Evolutionary conservation across 2,797 vertebrate genomes (phyloP).

Genomic region (Gorsachius magnificus): DNA sequence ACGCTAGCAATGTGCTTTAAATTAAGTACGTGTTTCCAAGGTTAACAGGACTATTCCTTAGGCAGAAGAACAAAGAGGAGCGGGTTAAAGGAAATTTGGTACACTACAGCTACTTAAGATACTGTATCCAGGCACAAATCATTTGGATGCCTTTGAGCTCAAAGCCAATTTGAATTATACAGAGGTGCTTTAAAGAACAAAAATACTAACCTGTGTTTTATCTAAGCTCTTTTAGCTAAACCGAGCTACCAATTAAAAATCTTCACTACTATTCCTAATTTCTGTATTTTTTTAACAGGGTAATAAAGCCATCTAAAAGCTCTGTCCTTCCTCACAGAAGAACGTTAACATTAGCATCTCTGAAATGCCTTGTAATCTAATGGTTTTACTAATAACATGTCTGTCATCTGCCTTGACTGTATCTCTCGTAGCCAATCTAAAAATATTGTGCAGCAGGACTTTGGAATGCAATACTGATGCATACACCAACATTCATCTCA

Average conservation of each 20-base stretch:
- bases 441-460: background rate
- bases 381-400: background rate
- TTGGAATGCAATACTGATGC: background rate
- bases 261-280: background rate
- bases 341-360: background rate
- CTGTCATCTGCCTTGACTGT: background rate
- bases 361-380: background rate
- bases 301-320: slow-evolving; percentile 19
- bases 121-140: slow-evolving; percentile 35
- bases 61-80: slow-evolving; percentile 58
- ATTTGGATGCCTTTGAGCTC: slow-evolving; percentile 48
- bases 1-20: slow-evolving; percentile 38
- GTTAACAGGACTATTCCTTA: slow-evolving; percentile 36
- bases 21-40: slow-evolving; percentile 57
- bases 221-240: slow-evolving; percentile 18
- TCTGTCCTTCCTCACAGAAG: background rate
- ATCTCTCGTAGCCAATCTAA: background rate
- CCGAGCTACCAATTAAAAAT: slow-evolving; percentile 37
- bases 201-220: slow-evolving; percentile 26
- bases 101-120: slow-evolving; percentile 27
- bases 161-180: slow-evolving; percentile 52
- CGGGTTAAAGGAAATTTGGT: slow-evolving; percentile 31
- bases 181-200: slow-evolving; percentile 40
- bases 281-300: background rate
- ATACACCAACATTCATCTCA: background rate